A percentile compares a stretch with the other conserved stretches of the same genome.
These are phyloP conservation scores for Vanessa tameamea DNA, from an alignment of 1,140 invertebrate genomes.

Conservation along the genomic window DNA sequence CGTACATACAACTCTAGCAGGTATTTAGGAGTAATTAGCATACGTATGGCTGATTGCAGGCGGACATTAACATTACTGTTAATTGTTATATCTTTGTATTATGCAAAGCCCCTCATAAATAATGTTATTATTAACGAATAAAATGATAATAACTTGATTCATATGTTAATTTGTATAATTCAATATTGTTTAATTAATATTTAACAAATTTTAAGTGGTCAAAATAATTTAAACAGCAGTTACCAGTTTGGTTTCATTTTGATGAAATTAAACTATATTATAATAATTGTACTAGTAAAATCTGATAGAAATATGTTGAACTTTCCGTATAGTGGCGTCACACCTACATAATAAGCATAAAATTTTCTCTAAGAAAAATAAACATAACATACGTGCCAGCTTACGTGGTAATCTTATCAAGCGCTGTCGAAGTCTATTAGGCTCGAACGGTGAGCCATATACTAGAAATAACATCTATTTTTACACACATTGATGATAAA, in stretches of 20 bases:
- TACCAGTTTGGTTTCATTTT: background rate
- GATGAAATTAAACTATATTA: too few species aligned
- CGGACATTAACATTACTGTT: conserved; percentile 41
- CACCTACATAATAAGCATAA: too few species aligned
- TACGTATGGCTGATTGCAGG: conserved; percentile 40
- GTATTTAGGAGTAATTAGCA: conserved; percentile 43
- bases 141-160: conserved; percentile 9
- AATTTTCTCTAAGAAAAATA: too few species aligned
- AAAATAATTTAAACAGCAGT: conserved; percentile 5
- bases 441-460: too few species aligned
- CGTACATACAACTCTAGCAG: conserved; percentile 8
- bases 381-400: too few species aligned
- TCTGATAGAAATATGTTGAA: too few species aligned
- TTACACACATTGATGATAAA: too few species aligned
- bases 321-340: too few species aligned
- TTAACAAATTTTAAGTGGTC: background rate
- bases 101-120: conserved; percentile 31
- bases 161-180: conserved; percentile 12
- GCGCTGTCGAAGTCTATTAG: too few species aligned
- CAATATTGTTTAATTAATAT: conserved; percentile 7
- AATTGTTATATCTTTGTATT: conserved; percentile 42
- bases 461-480: too few species aligned
- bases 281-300: background rate
- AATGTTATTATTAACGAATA: background rate
- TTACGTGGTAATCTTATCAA: too few species aligned